Base-by-base conservation (phyloP, 2,797 vertebrate genomes). In the Nannoperca australis region DNA sequence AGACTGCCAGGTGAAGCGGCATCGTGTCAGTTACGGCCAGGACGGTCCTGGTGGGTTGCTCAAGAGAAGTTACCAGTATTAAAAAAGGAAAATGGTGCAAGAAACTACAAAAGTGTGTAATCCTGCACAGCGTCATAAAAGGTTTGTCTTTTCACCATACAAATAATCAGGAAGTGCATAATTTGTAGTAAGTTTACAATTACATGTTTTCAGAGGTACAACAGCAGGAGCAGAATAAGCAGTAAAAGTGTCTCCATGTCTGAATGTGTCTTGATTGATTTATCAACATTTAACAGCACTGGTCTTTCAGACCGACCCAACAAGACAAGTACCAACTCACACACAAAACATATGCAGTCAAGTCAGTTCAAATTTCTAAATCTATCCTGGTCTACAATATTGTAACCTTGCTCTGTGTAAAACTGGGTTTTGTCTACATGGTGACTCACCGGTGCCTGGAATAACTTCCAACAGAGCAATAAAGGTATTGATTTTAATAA, bases 1-100 rank as follows among this genome's bases (percentile, higher is more conserved):
- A 51, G 68, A 60, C 27, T 22, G 60, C 15, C 77, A 63, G 74
- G 58, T 63, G 45, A 83, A 60, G 66, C 32, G 68, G 47, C 38
- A 30, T 63, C 61, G 1, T 7, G 8, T 79, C 72, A 73, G 54
- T 58, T 58, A 61, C 65, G 9, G 22, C n/a, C 24, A 18, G 40
- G 51, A 50, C 44, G 20, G 44, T 6, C 65, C 24, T 36, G 5
- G 36, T 7, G 20, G 32, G 60, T 53, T 73, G 49, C 49, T 55
- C 20, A 50, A 32, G 18, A 22, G 40, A 59, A 40, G 49, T 38
- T 62, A 61, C 1, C 9, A 27, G 36, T 20, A 12, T 47, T 45
- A 54, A 49, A 14, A 27, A 68, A 24, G 8, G 27, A 40, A 63
- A 69, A n/a, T 1, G 0, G 15, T 7, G 55, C 17, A 34, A 13